Evolutionary conservation across 1,140 invertebrate genomes (phyloP), one percentile per base, ranked within the genome.

Genomic region (Glossosoma conforme): DNA sequence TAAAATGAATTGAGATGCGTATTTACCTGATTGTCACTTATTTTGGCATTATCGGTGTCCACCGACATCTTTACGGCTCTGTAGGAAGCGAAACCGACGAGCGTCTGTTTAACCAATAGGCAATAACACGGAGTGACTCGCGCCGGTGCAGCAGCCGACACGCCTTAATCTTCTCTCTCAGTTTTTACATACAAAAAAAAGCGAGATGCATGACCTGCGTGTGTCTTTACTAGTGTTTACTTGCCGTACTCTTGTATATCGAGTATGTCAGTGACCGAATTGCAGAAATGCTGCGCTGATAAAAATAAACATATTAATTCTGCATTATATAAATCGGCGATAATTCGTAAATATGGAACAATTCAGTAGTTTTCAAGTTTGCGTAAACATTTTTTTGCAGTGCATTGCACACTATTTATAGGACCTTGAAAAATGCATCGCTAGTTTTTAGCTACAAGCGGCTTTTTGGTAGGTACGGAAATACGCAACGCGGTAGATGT

Each of bases 1-100:
- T 67, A 70, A 68, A 70, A 70, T 61, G 64, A 70, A n/a, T n/a
- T n/a, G n/a, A n/a, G n/a, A n/a, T n/a, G n/a, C n/a, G n/a, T n/a
- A n/a, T n/a, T n/a, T 72, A 72, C 71, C 70, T 74, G 71, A 72
- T 74, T 74, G 60, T 74, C 71, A 74, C 69, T 74, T 69, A 74
- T 72, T 72, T 74, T 74, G 62, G 69, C 71, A 70, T 72, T 74
- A 74, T 74, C 71, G 70, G 70, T 74, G 69, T 74, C 71, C 67
- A 68, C 71, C 71, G 69, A 74, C 71, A 72, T 74, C 72, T 74
- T 74, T 70, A 70, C 64, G 64, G 69, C 70, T 69, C 69, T 70
- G 72, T 72, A 71, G 69, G 72, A 73, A 73, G 68, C 70, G 68
- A 73, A 71, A 72, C 71, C 71, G 71, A 62, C 72, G 71, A 50